Conservation (phyloP, 2,888 invertebrate genomes). For the Microchrysa polita region DNA sequence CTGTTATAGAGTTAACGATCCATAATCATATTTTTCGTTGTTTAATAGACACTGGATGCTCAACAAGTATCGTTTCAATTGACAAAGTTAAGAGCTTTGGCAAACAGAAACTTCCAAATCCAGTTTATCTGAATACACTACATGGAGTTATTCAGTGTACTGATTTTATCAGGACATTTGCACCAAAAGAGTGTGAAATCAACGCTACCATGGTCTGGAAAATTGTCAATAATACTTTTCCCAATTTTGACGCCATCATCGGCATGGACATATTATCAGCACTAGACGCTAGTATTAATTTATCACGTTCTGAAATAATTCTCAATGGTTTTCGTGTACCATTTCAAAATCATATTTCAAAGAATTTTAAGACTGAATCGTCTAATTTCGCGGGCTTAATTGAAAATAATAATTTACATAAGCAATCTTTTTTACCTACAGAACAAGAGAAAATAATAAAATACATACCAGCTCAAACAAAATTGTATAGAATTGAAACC, state of each 20-base stretch:
- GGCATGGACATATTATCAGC: constrained; percentile 8
- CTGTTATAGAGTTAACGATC: not conserved
- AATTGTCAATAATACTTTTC: constrained; percentile 9
- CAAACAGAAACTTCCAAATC: not conserved
- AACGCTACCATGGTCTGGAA: constrained; percentile 16
- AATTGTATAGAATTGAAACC: no score
- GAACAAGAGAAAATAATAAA: no score
- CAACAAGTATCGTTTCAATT: not conserved
- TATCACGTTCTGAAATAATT: not conserved
- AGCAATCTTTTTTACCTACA: no score
- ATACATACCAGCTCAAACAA: no score
- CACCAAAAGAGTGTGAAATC: not conserved
- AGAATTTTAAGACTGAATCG: no score
- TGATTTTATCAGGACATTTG: constrained; percentile 16
- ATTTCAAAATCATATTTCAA: not conserved
- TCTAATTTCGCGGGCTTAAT: no score
- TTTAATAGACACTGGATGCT: constrained; percentile 11
- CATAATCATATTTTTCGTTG: constrained; percentile 1
- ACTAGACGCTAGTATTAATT: not conserved
- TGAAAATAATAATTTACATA: no score
- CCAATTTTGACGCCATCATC: constrained; percentile 13
- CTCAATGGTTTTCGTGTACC: not conserved
- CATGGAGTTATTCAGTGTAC: constrained; percentile 17
- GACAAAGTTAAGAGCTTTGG: not conserved
- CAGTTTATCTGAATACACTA: constrained; percentile 20